Base-by-base conservation (phyloP, 2,113 vertebrate species). In the Otocyon megalotis region DNA sequence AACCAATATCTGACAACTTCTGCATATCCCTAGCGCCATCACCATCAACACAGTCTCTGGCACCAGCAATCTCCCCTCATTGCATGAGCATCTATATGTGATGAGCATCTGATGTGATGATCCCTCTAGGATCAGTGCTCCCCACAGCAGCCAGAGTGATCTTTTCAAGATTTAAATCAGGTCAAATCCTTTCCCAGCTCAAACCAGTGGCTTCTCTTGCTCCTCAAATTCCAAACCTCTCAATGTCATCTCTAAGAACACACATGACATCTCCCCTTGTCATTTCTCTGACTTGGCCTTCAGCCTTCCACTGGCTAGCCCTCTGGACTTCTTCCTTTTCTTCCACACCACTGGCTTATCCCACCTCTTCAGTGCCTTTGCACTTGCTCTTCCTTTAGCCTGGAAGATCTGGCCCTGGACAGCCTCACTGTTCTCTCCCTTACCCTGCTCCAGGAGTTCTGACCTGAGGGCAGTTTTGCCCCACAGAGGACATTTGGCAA, bases 191-290 rank as follows among this genome's bases (percentile, higher is more conserved):
- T 69, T n/a, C 19, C 22, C 35, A 71, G 19, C 30, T 60, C 60
- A 53, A n/a, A 72, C 37, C 60, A 30, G 12, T 8, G 63, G 28
- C 56, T n/a, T 22, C 48, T 67, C 20, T 79, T 35, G 6, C 6
- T 10, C 6, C 30, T 62, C 28, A 1, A 6, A 35, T 58, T 10
- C 37, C 35, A 92, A 17, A 5, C 22, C 24, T 65, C 30, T 67
- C 2, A 4, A 2, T 3, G 3, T 28, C 30, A 2, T 53, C 28
- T 35, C 16, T 32, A 43, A 28, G 11, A n/a, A 3, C 2, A 20
- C 37, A 1, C 0, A 0, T n/a, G 5, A 17, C 19, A 26, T 10
- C 13, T 9, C 4, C 4, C 2, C 35, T 76, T 17, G 24, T 30
- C 9, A 16, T 8, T 32, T 35, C 17, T 85, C 43, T 10, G 50